Conservation (phyloP, 2,888 invertebrate genomes). For the Eurytoma californica region DNA sequence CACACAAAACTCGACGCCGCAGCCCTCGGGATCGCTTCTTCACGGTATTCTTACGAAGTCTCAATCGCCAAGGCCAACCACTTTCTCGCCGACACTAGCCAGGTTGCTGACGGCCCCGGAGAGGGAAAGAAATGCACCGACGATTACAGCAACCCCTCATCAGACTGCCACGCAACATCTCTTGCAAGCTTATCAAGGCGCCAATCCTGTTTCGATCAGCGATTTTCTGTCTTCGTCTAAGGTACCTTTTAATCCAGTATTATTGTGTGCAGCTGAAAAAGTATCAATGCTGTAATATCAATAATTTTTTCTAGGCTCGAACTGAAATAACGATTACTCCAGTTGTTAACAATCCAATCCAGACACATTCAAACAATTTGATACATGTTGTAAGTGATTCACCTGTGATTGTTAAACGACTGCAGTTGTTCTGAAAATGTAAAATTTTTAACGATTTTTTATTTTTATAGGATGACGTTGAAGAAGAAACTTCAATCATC, state of each 20-base stretch:
- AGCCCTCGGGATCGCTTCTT: slow-evolving; percentile 79
- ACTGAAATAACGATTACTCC: slow-evolving; percentile 81
- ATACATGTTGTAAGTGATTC: slow-evolving; percentile 69
- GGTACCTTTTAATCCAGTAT: slow-evolving; percentile 62
- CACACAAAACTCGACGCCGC: slow-evolving; percentile 67
- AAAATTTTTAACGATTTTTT: slow-evolving; percentile 9
- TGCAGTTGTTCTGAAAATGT: not conserved
- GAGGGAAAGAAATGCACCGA: slow-evolving; percentile 69
- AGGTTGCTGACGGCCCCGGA: slow-evolving; percentile 84
- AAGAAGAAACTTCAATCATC: slow-evolving; percentile 75
- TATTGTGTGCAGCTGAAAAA: slow-evolving; percentile 31
- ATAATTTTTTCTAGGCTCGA: slow-evolving; percentile 74
- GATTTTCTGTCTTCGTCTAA: slow-evolving; percentile 77
- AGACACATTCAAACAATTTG: slow-evolving; percentile 69
- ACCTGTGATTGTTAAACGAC: not conserved
- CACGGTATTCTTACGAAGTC: slow-evolving; percentile 86
- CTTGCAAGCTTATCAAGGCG: slow-evolving; percentile 70
- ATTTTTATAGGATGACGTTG: slow-evolving; percentile 76
- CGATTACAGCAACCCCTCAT: slow-evolving; percentile 64
- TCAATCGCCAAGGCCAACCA: slow-evolving; percentile 77
- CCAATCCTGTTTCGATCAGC: slow-evolving; percentile 75
- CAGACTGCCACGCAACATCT: slow-evolving; percentile 69
- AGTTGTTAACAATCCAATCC: slow-evolving; percentile 73
- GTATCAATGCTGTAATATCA: slow-evolving; percentile 41
- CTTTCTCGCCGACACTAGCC: slow-evolving; percentile 88